Evolutionary conservation across 2,113 vertebrate genomes (phyloP).

Genomic region (Misgurnus anguillicaudatus): DNA sequence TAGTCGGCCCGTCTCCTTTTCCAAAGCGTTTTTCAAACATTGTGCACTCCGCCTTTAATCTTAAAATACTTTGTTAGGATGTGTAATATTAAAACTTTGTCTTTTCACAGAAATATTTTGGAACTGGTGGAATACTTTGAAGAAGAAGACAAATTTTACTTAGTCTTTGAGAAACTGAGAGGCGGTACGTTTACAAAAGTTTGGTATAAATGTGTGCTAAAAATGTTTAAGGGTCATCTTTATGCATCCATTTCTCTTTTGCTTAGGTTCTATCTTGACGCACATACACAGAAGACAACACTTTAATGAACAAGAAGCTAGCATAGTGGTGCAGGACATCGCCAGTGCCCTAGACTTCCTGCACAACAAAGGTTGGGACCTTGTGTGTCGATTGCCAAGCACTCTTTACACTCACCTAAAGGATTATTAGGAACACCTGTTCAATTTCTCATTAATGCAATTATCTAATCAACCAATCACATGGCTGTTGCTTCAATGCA

Average conservation of each 20-base stretch:
- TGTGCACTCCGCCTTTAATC: no score
- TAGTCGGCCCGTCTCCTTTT: no score
- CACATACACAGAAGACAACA: conserved; percentile 91
- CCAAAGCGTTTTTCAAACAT: no score
- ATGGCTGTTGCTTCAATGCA: no score
- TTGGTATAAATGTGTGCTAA: not conserved
- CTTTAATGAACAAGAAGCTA: conserved; percentile 94
- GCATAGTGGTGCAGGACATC: conserved; percentile 91
- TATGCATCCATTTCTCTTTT: not conserved
- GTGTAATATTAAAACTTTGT: not conserved
- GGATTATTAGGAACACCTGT: no score
- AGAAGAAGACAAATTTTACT: conserved; percentile 94
- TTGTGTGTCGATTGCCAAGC: not conserved
- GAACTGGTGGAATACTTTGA: conserved; percentile 98
- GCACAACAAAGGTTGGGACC: conserved; percentile 90
- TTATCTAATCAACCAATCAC: no score
- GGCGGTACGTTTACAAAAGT: conserved; percentile 76
- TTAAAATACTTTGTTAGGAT: not conserved
- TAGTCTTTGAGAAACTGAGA: conserved; percentile 97
- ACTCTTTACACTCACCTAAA: no score
- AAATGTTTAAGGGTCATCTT: no score
- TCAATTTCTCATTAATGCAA: no score
- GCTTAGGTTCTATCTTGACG: conserved; percentile 89
- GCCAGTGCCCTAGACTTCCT: conserved; percentile 93
- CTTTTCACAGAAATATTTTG: conserved; percentile 85